Evolutionary conservation across 2,113 vertebrate genomes (phyloP), one percentile per base, ranked within the genome.

Genomic region (Dasypus novemcinctus): DNA sequence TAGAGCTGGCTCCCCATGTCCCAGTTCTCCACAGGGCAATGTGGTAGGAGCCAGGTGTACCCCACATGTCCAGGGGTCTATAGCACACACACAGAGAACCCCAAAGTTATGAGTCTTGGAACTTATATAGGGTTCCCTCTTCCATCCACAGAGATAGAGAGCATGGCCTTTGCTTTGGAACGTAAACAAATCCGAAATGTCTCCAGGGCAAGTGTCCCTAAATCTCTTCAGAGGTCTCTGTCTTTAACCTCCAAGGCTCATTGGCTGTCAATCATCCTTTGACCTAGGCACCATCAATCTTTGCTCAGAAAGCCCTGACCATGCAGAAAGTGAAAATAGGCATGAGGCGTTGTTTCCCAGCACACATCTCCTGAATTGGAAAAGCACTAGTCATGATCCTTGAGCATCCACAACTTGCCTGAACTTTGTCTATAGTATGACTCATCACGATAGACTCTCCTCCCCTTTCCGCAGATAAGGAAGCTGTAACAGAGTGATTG

Each of bases 351-450:
- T 14, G 11, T 49, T 68, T 68, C 76, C 71, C 43, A 33, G 17
- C 20, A 10, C 21, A 0, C 31, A 1, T 33, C 25, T 49, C 68
- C 68, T 4, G 13, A 27, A 27, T 36, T 38, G 12, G 12, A 15
- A 46, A 41, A 18, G 4, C 27, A 8, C 21, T 0, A 31, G 71
- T 11, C 18, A 7, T 49, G 36, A 20, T 36, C 68, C 49, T 5
- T 8, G 25, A 27, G 76, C 0, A 4, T 27, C 43, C 2, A 1
- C 12, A 11, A 2, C 12, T 0, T 4, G 2, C 52, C 84, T 43
- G 23, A 52, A 23, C 15, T 12, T 0, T 1, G 2, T 6, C 3
- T 3, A 25, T 2, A 0, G 0, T 20, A 43, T 36, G 1, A 12
- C 14, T 29, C 5, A 2, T 5, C 5, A 11, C 0, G 29, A 83